Evolutionary conservation across 2,888 invertebrate genomes (phyloP).

Genomic region (Disparrhopalites patrizii): DNA sequence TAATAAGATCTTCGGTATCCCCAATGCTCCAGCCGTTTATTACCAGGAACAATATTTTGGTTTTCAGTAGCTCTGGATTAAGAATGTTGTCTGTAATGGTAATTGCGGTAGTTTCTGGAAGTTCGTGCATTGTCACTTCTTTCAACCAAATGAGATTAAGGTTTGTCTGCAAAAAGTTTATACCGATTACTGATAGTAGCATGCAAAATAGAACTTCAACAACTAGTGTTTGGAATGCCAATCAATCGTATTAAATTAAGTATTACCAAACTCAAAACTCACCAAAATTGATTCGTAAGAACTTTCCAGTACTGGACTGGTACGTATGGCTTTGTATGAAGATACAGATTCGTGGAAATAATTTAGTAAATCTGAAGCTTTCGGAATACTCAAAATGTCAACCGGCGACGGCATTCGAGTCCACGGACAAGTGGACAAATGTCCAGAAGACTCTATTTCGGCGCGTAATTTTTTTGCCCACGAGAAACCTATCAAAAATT

Average conservation of each 20-base stretch:
- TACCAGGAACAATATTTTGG: conserved; percentile 12
- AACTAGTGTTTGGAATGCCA: background rate
- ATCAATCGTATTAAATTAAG: background rate
- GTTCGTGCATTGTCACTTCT: background rate
- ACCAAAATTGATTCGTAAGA: conserved; percentile 9
- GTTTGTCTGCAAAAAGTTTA: background rate
- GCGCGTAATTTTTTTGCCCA: conserved; percentile 11
- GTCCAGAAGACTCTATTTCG: conserved; percentile 4
- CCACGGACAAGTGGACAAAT: conserved; percentile 25
- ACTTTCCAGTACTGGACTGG: conserved; percentile 7
- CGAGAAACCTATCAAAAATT: conserved; percentile 1
- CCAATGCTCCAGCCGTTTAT: conserved; percentile 18
- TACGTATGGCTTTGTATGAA: conserved; percentile 4
- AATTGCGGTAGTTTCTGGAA: background rate
- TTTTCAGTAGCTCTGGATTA: background rate
- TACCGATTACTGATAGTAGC: too few relatives aligned
- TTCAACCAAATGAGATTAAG: conserved; percentile 9
- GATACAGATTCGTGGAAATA: conserved; percentile 6
- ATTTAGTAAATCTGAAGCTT: background rate
- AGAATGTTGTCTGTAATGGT: background rate
- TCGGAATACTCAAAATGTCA: conserved; percentile 18
- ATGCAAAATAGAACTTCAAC: too few relatives aligned
- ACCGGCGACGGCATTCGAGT: conserved; percentile 17
- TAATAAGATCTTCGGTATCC: conserved; percentile 1
- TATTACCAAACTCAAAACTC: background rate